Evolutionary conservation across 2,113 vertebrate genomes (phyloP).

Genomic region (Takifugu bimaculatus): DNA sequence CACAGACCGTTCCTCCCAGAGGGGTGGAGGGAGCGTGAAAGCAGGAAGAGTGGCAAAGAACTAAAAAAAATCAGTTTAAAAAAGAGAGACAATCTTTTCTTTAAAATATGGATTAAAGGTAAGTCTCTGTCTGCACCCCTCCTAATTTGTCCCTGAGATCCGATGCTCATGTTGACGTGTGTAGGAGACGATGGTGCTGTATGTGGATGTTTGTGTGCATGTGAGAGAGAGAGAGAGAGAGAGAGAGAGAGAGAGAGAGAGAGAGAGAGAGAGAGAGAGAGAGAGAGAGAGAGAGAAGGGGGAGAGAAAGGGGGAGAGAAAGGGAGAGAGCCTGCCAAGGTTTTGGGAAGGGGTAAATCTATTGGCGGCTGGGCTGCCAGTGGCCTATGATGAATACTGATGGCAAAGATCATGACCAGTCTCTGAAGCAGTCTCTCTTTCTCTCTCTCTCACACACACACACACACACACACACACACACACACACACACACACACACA

Average conservation of each 20-base stretch:
- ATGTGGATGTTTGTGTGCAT: constrained; percentile 59
- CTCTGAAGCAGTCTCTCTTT: constrained; percentile 58
- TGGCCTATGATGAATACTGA: constrained; percentile 72
- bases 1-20: constrained; percentile 7
- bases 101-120: constrained; percentile 31
- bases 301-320: constrained; percentile 18
- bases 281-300: constrained; percentile 7
- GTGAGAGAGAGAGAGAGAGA: constrained; percentile 35
- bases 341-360: constrained; percentile 67
- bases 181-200: constrained; percentile 51
- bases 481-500: constrained; percentile 35
- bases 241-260: no score
- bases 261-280: neutral
- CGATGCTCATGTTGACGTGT: constrained; percentile 66
- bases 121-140: constrained; percentile 32
- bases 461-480: constrained; percentile 40
- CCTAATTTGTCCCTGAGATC: constrained; percentile 57
- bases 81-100: constrained; percentile 2
- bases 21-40: constrained; percentile 9
- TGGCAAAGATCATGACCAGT: constrained; percentile 66
- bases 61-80: neutral
- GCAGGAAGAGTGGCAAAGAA: constrained; percentile 14
- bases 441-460: no score
- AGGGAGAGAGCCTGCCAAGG: constrained; percentile 49
- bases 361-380: constrained; percentile 62